Percentiles rank a stretch among this genome's conserved stretches.
phyloP scores from a whole-genome alignment of 2,797 vertebrate genomes.

The Peromyscus melanophrys region DNA sequence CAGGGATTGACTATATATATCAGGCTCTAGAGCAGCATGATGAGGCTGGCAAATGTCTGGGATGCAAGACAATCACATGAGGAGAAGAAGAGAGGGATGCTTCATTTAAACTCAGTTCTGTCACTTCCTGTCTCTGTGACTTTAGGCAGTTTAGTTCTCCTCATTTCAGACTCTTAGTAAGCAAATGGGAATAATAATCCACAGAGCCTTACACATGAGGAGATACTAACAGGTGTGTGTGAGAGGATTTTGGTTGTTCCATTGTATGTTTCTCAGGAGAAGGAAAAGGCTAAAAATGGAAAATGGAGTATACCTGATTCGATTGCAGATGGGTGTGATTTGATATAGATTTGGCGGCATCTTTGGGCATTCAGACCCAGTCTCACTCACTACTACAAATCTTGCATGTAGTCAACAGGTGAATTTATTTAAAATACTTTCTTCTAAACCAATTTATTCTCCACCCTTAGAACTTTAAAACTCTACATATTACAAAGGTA shows the following conservation, averaged over 20 bases:
- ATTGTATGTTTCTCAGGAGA: background rate
- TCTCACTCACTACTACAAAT: background rate
- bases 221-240: background rate
- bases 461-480: background rate
- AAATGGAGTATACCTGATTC: background rate
- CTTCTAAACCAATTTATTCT: background rate
- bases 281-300: background rate
- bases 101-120: background rate
- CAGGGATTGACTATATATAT: background rate
- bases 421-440: constrained; percentile 20
- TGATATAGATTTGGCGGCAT: background rate
- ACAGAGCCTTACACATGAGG: background rate
- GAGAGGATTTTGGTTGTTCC: background rate
- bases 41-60: background rate
- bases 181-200: background rate
- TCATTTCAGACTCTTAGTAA: background rate
- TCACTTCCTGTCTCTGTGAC: background rate
- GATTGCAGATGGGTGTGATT: background rate
- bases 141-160: background rate
- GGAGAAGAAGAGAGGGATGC: background rate
- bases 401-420: background rate
- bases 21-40: background rate
- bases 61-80: background rate
- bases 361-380: background rate
- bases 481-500: background rate